Evolutionary conservation across 2,888 invertebrate species (phyloP), one percentile per base, ranked within the genome.

Genomic region (Tuta absoluta): DNA sequence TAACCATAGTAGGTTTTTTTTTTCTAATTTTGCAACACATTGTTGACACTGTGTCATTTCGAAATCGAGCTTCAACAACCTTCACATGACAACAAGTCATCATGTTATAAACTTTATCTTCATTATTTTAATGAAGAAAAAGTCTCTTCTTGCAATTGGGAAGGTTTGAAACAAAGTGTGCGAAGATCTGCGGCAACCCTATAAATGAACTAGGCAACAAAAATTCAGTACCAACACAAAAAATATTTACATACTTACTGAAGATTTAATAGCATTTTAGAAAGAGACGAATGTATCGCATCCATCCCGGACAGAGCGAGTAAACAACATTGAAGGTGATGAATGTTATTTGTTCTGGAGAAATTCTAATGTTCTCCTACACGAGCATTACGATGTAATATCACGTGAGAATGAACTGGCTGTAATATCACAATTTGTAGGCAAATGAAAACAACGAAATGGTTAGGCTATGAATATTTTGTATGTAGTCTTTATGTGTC

Each of bases 241-340:
- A 41, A 41, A 41, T 41, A 45, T 45, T 45, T 45, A 45, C 23
- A 19, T 10, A 19, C 12, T 21, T 23, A 10, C 21, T 14, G 1
- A 2, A 5, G 14, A 14, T 23, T 53, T 21, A 23, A 53, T 23
- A 49, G 49, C 49, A 2, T 17, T 49, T 49, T 49, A 21, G 49
- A 49, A 49, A 21, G 49, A 23, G 51, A 53, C 51, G 24, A 23
- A 53, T 53, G 14, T 53, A 23, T 14, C 51, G 51, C 51, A 53
- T 23, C 51, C 14, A 24, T 53, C 23, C 12, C 11, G 24, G 21
- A 21, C 24, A 21, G 11, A 23, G 23, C 23, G 23, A 14, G 51
- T 53, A 53, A 53, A 53, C 51, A 53, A 4, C 14, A 12, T 14
- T 17, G 7, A 53, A 23, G 24, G 24, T 53, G 23, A 53, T 23